Conservation (phyloP, 2,113 vertebrate genomes). For the Australoheros scitulus region DNA sequence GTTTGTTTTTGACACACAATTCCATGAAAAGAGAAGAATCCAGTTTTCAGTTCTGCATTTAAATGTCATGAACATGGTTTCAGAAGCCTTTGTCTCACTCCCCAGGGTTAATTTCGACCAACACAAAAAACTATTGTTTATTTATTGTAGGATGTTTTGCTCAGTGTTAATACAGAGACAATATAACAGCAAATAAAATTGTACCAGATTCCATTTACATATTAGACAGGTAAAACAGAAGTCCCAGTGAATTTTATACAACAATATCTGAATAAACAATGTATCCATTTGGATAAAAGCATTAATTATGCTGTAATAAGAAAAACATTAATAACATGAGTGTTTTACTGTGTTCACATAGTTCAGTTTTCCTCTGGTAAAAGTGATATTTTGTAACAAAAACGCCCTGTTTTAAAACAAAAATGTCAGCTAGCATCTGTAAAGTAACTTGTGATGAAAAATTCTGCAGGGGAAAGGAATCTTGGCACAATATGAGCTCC, state of each 20-base stretch:
- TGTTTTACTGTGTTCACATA: neutral
- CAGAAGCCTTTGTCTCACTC: neutral
- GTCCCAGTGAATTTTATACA: neutral
- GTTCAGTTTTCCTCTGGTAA: neutral
- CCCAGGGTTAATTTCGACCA: neutral
- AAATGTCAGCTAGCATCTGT: conserved; percentile 35
- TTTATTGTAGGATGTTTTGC: neutral
- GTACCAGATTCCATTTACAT: neutral
- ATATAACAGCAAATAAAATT: neutral
- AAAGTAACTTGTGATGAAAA: conserved; percentile 30
- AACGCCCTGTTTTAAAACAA: neutral
- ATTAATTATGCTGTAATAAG: neutral
- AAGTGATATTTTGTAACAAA: conserved; percentile 11
- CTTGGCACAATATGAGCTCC: conserved; percentile 30
- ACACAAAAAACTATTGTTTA: neutral
- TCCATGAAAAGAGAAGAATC: neutral
- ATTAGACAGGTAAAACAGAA: neutral
- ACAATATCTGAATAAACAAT: neutral
- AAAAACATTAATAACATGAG: neutral
- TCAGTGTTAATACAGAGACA: neutral
- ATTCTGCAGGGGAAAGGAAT: conserved; percentile 18
- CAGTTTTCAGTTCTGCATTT: neutral
- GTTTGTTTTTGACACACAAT: neutral
- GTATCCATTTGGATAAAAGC: neutral
- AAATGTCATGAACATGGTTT: neutral